Evolutionary conservation across 2,888 invertebrate genomes (phyloP).

Genomic region (Cylindroiulus punctatus): DNA sequence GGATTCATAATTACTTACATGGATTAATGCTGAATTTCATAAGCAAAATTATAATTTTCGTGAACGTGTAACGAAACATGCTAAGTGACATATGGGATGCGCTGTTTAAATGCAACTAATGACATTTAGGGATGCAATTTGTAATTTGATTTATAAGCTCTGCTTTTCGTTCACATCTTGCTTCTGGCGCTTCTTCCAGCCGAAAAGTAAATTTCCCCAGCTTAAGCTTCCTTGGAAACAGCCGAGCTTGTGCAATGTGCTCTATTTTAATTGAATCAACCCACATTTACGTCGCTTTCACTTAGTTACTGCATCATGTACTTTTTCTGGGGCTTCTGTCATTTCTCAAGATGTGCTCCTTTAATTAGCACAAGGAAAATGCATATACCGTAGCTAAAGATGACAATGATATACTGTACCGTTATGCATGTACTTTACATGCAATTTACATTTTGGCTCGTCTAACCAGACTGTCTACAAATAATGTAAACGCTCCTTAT

Average conservation of each 20-base stretch:
- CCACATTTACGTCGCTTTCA: slow-evolving; percentile 4
- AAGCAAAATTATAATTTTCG: neutral
- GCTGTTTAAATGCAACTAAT: slow-evolving; percentile 20
- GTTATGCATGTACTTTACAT: neutral
- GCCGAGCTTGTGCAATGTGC: slow-evolving; percentile 5
- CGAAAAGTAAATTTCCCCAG: slow-evolving; percentile 3
- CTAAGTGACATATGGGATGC: neutral
- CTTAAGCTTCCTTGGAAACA: neutral
- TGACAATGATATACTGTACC: neutral
- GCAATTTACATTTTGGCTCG: too few species aligned
- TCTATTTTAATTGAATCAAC: neutral
- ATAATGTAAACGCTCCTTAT: too few species aligned
- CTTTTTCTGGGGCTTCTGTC: neutral
- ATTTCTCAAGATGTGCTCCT: neutral
- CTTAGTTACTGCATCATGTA: slow-evolving; percentile 8
- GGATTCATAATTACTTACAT: neutral
- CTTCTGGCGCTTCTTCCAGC: neutral
- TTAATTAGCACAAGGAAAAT: neutral
- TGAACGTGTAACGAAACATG: neutral
- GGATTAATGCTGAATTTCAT: neutral
- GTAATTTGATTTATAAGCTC: slow-evolving; percentile 47
- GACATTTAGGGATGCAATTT: slow-evolving; percentile 12
- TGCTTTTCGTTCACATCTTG: slow-evolving; percentile 24
- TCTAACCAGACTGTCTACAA: too few species aligned
- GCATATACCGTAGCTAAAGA: neutral